Percentiles rank a stretch among this genome's conserved stretches.
Evolutionary conservation across 2,797 vertebrate species (phyloP).

Genomic region (Gastrophryne carolinensis): DNA sequence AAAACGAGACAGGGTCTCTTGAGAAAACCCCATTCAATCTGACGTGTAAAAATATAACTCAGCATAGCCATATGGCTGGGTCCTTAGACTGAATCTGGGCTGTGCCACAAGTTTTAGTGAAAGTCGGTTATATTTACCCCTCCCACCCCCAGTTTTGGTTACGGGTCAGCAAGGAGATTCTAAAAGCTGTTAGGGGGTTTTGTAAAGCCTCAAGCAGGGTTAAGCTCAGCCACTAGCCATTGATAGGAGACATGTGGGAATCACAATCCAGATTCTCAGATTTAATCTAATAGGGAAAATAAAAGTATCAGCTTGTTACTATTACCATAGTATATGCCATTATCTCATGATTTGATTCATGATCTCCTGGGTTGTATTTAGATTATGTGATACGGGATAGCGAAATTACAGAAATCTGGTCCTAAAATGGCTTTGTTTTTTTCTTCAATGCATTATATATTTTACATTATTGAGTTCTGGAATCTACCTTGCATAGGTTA

Average conservation of each 20-base stretch:
- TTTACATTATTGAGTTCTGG: too few relatives aligned
- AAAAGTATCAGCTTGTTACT: too few relatives aligned
- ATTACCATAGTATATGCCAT: too few relatives aligned
- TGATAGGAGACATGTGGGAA: background rate
- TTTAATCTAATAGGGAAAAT: too few relatives aligned
- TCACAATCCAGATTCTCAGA: too few relatives aligned
- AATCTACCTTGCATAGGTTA: too few relatives aligned
- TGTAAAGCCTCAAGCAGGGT: background rate
- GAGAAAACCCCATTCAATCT: constrained; percentile 50
- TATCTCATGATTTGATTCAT: too few relatives aligned
- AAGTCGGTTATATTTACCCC: constrained; percentile 37
- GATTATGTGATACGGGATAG: too few relatives aligned
- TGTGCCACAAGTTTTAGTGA: constrained; percentile 41
- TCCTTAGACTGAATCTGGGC: constrained; percentile 33
- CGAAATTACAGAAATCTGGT: too few relatives aligned
- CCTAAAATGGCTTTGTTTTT: too few relatives aligned
- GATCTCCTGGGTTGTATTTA: too few relatives aligned
- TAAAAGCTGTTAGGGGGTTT: background rate
- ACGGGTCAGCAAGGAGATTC: constrained; percentile 9
- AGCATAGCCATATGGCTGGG: constrained; percentile 50
- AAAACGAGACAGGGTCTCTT: constrained; percentile 51
- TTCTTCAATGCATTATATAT: too few relatives aligned
- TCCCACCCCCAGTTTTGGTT: constrained; percentile 13
- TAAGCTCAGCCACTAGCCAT: background rate
- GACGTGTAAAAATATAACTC: constrained; percentile 52